Base-by-base conservation (phyloP, 2,888 invertebrate species). In the Phortica magna region DNA sequence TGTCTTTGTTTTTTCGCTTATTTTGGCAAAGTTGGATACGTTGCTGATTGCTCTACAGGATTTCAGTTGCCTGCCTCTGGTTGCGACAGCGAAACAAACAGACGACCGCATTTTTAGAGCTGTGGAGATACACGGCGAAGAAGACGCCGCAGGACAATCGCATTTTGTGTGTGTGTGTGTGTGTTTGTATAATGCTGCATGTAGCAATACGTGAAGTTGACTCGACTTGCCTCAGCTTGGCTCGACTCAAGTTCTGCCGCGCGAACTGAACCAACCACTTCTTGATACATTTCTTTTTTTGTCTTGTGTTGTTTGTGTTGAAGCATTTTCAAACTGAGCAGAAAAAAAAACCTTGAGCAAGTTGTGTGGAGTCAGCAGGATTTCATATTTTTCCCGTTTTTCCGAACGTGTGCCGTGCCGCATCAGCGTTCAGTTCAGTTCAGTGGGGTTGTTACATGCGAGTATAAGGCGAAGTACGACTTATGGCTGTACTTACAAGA, bases 331-430 rank as follows among this genome's bases (percentile, higher is more conserved):
- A 71, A 55, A n/a, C 22, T 53, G 42, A 71, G 55, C 39, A 39
- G 31, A 22, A 22, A 55, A 55, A 55, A 22, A 22, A 55, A 55
- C 53, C 43, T 53, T 19, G 55, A 31, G 10, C 39, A 14, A 7
- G 65, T 65, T 53, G 12, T 55, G 53, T 71, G 55, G 22, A 71
- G 55, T 71, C 70, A 71, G 70, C 70, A 71, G 55, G 55, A 71
- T 71, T 71, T 55, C 70, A 71, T 31, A 53, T 70, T n/a, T 43
- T 42, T 43, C 7, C 7, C 14, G 7, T 43, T 43, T 68, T 68
- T 43, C 17, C 78, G 78, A 78, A 80, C 82, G 79, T 82, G 79
- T 80, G 80, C 81, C 81, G 61, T n/a, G n/a, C 67, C 78, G 76
- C 78, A 82, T 82, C 82, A 80, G 82, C 82, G 55, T 17, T 57